Evolutionary conservation across 2,888 invertebrate genomes (phyloP).

Genomic region (Protophormia terraenovae): DNA sequence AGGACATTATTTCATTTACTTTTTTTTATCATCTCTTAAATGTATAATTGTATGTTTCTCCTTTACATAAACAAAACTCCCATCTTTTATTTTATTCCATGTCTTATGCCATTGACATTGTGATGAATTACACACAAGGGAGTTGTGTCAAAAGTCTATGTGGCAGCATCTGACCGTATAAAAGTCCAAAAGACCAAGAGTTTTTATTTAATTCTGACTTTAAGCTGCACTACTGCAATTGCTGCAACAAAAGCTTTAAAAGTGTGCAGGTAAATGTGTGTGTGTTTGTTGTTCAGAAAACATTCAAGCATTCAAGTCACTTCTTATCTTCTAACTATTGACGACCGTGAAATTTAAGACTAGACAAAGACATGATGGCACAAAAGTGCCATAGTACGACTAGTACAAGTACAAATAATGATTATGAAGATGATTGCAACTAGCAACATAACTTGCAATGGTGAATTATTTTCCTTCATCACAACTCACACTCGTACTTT

Average conservation of each 20-base stretch:
- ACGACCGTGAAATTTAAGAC: slow-evolving; percentile 65
- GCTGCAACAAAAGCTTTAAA: neutral
- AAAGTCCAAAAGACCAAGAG: slow-evolving; percentile 10
- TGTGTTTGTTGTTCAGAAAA: slow-evolving; percentile 8
- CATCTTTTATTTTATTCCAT: slow-evolving; percentile 39
- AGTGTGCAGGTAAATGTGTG: neutral
- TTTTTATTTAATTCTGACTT: neutral
- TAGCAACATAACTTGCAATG: neutral
- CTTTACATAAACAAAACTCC: slow-evolving; percentile 30
- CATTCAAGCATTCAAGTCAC: slow-evolving; percentile 38
- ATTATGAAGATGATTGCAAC: slow-evolving; percentile 37
- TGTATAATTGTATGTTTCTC: neutral
- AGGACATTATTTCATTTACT: slow-evolving; percentile 19
- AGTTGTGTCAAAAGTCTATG: slow-evolving; percentile 64
- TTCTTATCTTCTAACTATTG: slow-evolving; percentile 60
- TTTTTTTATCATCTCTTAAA: neutral
- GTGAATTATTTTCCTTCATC: neutral
- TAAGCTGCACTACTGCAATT: neutral
- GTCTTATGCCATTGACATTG: slow-evolving; percentile 50
- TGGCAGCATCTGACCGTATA: slow-evolving; percentile 47
- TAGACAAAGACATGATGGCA: slow-evolving; percentile 58
- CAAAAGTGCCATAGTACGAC: slow-evolving; percentile 19
- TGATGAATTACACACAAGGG: slow-evolving; percentile 66
- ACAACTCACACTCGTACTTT: neutral
- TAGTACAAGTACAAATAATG: slow-evolving; percentile 33